Base-by-base conservation (phyloP, 1,140 invertebrate genomes). In the Drosophila funebris region DNA sequence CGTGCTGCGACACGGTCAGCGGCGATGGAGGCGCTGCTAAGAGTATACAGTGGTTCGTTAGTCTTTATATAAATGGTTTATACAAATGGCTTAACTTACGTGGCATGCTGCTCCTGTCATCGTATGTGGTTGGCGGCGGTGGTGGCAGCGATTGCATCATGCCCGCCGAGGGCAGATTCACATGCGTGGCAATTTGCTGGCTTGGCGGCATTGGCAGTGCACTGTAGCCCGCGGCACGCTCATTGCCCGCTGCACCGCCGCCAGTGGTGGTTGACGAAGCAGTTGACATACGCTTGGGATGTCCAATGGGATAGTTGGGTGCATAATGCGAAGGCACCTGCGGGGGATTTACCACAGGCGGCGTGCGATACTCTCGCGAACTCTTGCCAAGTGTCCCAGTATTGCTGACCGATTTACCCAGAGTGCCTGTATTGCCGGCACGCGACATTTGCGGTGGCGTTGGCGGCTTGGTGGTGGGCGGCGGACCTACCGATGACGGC, bases 241-340 rank as follows among this genome's bases (percentile, higher is more conserved):
- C 93, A 60, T 81, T 91, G 41, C 81, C 79, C 6, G 85, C 69
- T 16, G 81, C 76, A 5, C 84, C 89, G 14, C 80, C 83, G 8
- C 77, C 85, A 0, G 73, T 84, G 1, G 80, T 85, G 13, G 72
- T 80, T 1, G 76, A 87, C 16, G 90, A 90, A 13, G 87, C 78
- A 11, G 90, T 90, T 0, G 90, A 91, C 90, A 88, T 91, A 66
- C 95, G 93, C 78, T 95, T 93, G 1, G 95, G 95, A 93, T 96
- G 96, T 0, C 96, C 96, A 58, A 97, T 92, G 2, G 97, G 97
- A 93, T 97, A 98, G 93, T 98, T 98, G 5, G 97, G 97, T 9
- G 97, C 97, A 92, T 98, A 98, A 92, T 98, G 97, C 84, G 96
- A 97, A 3, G 98, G 98, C 52, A 99, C 96, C 92, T 97, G 96